Evolutionary conservation across 2,888 invertebrate species (phyloP).

Genomic region (Incurvaria masculella): DNA sequence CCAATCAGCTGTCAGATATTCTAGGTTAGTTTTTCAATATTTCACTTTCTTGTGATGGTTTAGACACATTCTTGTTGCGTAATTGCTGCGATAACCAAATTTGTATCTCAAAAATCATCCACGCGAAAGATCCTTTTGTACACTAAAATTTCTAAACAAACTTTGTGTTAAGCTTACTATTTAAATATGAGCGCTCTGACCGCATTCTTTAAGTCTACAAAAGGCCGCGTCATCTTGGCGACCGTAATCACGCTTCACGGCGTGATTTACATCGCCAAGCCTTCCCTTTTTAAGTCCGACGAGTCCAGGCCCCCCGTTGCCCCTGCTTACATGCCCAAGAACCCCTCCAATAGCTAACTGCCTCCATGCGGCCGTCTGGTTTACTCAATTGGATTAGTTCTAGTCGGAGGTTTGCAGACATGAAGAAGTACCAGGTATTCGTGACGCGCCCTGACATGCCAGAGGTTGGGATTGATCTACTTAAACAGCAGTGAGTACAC

Average conservation of each 20-base stretch:
- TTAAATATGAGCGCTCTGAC: neutral
- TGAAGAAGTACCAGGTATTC: slow-evolving; percentile 52
- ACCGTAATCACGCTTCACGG: slow-evolving; percentile 40
- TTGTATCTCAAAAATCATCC: too few relatives aligned
- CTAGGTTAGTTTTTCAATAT: too few relatives aligned
- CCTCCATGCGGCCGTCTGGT: neutral
- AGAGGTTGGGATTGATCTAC: slow-evolving; percentile 52
- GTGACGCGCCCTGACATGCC: slow-evolving; percentile 66
- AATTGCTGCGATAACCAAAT: too few relatives aligned
- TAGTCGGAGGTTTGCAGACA: slow-evolving; percentile 3
- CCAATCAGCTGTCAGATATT: too few relatives aligned
- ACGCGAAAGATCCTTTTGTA: too few relatives aligned
- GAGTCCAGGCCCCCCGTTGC: slow-evolving; percentile 23
- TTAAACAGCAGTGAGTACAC: slow-evolving; percentile 63
- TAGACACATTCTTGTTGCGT: too few relatives aligned
- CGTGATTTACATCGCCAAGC: slow-evolving; percentile 40
- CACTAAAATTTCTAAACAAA: too few relatives aligned
- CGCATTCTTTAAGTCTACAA: slow-evolving; percentile 39
- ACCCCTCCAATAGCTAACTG: slow-evolving; percentile 11
- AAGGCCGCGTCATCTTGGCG: slow-evolving; percentile 38
- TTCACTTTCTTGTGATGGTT: too few relatives aligned
- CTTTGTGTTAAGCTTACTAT: too few relatives aligned
- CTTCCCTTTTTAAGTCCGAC: slow-evolving; percentile 41
- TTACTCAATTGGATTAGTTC: neutral
- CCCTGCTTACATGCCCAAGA: slow-evolving; percentile 42